Conservation (phyloP, 2,113 vertebrate species). For the Corapipo altera region DNA sequence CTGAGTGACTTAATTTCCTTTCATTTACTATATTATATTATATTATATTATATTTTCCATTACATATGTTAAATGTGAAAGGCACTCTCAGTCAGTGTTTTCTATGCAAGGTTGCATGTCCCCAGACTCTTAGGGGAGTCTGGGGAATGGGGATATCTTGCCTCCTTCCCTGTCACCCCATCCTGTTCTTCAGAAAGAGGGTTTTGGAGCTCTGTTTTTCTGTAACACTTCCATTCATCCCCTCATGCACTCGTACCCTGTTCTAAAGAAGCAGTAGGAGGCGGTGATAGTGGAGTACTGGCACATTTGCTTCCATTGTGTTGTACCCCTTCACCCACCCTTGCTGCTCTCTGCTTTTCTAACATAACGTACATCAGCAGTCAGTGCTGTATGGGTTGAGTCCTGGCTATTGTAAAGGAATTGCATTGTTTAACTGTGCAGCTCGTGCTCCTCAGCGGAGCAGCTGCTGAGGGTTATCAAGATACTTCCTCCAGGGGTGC, state of each 20-base stretch:
- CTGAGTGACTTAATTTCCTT: not conserved
- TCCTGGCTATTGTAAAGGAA: not conserved
- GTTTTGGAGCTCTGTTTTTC: not conserved
- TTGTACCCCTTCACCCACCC: fast-evolving
- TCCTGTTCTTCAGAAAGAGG: not conserved
- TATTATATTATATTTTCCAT: not conserved
- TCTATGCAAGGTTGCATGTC: not conserved
- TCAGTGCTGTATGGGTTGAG: fast-evolving
- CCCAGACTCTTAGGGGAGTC: not conserved
- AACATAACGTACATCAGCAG: not conserved
- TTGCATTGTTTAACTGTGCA: not conserved
- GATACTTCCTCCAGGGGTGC: not conserved
- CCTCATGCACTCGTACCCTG: not conserved
- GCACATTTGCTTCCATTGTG: not conserved
- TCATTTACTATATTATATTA: not conserved
- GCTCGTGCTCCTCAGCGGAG: not conserved
- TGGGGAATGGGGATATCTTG: not conserved
- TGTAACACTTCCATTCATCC: not conserved
- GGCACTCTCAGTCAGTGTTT: not conserved
- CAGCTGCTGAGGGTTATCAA: not conserved
- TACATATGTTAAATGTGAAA: not conserved
- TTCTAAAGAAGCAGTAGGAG: not conserved
- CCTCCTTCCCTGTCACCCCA: not conserved
- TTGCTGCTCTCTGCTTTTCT: not conserved
- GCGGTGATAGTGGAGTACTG: not conserved